Percentiles rank a stretch among this genome's conserved stretches.
Evolutionary conservation across 2,888 invertebrate genomes (phyloP).

Genomic region (Pocota personata): DNA sequence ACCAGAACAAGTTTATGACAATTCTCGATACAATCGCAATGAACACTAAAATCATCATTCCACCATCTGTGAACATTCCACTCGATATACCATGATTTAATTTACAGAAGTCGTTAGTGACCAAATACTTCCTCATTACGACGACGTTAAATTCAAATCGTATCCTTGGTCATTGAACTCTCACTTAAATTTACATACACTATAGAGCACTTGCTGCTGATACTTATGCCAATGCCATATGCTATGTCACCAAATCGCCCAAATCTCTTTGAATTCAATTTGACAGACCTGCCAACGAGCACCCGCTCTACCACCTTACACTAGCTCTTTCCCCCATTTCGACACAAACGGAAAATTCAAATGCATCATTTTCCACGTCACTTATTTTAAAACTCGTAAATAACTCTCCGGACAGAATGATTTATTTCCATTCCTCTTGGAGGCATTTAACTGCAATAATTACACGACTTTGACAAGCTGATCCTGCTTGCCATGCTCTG

Average conservation of each 20-base stretch:
- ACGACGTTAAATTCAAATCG: conserved; percentile 20
- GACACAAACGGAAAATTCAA: conserved; percentile 68
- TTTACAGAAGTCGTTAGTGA: conserved; percentile 14
- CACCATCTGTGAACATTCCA: conserved; percentile 30
- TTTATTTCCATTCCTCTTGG: conserved; percentile 73
- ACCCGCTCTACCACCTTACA: conserved; percentile 18
- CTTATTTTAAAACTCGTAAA: conserved; percentile 77
- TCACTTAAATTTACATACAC: background rate
- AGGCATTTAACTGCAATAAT: conserved; percentile 74
- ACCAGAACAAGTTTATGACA: no score
- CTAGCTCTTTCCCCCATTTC: conserved; percentile 37
- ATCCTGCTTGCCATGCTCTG: conserved; percentile 61
- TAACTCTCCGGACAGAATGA: conserved; percentile 76
- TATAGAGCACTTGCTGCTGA: background rate
- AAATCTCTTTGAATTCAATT: conserved; percentile 52
- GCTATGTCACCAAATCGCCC: background rate
- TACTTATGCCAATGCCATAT: conserved; percentile 10
- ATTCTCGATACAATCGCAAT: no score
- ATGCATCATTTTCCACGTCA: conserved; percentile 80
- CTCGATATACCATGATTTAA: background rate
- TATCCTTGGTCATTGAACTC: conserved; percentile 13
- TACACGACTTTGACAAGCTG: conserved; percentile 74
- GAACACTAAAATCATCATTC: background rate
- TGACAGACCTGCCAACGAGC: conserved; percentile 65
- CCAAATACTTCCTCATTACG: conserved; percentile 6